phyloP scores from a whole-genome alignment of 2,113 vertebrate species.

The Scomber scombrus region DNA sequence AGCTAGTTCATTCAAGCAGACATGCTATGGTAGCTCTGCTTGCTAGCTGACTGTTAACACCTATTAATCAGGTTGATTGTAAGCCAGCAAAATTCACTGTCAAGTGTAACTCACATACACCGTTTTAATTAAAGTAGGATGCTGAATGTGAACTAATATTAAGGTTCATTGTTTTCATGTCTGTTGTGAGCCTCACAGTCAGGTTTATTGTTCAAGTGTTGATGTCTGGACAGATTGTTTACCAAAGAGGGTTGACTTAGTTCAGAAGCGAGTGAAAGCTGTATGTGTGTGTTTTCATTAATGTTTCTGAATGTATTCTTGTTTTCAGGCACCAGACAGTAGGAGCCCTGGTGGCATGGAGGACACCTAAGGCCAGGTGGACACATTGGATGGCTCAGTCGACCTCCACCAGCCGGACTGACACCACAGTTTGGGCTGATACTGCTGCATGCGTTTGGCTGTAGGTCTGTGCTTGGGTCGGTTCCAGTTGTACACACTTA shows the following conservation, averaged over 20 bases:
- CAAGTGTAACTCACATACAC: background rate
- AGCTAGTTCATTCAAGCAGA: conserved; percentile 69
- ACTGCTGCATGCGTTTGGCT: conserved; percentile 52
- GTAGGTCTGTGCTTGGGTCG: conserved; percentile 50
- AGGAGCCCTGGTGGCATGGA: conserved; percentile 59
- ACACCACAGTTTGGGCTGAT: conserved; percentile 41
- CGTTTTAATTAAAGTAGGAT: background rate
- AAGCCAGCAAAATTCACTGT: background rate
- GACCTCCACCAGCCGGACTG: conserved; percentile 51
- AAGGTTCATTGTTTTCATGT: fast-evolving
- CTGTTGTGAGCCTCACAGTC: background rate
- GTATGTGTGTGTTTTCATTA: background rate
- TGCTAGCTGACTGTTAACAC: conserved; percentile 36
- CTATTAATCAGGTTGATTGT: background rate
- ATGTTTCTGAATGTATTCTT: conserved; percentile 23
- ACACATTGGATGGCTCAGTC: conserved; percentile 56
- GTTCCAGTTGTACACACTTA: conserved; percentile 39
- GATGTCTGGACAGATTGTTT: conserved; percentile 33
- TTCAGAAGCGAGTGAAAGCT: background rate
- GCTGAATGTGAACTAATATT: background rate
- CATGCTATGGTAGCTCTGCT: conserved; percentile 44
- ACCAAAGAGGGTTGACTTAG: background rate
- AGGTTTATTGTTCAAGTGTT: conserved; percentile 33
- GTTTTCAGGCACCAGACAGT: conserved; percentile 50
- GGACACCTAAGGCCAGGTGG: conserved; percentile 65